Percentiles rank a stretch among this genome's conserved stretches.
These are phyloP conservation scores for Eidolon dupreanum DNA, from an alignment of 2,797 vertebrate genomes.

Conservation along the genomic window DNA sequence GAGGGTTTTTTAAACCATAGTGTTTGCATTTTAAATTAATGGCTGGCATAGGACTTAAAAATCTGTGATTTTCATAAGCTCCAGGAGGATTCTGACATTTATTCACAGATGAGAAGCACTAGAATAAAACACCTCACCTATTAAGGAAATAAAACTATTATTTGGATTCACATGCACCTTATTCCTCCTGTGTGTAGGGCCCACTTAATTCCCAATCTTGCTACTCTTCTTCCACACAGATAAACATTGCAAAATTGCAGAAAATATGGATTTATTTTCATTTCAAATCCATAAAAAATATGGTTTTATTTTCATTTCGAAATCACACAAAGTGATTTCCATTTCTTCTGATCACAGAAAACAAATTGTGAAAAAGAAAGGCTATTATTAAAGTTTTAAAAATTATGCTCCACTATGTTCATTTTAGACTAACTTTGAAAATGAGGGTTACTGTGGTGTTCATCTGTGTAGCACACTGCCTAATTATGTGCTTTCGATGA, in stretches of 20 bases:
- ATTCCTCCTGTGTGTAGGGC: background rate
- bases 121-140: background rate
- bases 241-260: background rate
- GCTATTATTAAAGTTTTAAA: background rate
- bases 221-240: background rate
- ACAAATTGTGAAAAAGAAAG: background rate
- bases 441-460: background rate
- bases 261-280: background rate
- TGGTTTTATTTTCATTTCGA: constrained; percentile 1
- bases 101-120: background rate
- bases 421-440: background rate
- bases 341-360: background rate
- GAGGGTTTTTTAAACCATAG: background rate
- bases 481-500: background rate
- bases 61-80: constrained; percentile 12
- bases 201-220: background rate
- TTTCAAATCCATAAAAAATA: background rate
- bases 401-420: background rate
- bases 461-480: background rate
- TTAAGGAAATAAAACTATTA: background rate
- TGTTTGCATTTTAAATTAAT: background rate
- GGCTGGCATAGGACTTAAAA: background rate
- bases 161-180: background rate
- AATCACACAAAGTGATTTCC: background rate
- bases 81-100: background rate